These are phyloP conservation scores for Cryptomyrus ogoouensis DNA, from an alignment of 2,113 vertebrate genomes.

Conservation along the genomic window DNA sequence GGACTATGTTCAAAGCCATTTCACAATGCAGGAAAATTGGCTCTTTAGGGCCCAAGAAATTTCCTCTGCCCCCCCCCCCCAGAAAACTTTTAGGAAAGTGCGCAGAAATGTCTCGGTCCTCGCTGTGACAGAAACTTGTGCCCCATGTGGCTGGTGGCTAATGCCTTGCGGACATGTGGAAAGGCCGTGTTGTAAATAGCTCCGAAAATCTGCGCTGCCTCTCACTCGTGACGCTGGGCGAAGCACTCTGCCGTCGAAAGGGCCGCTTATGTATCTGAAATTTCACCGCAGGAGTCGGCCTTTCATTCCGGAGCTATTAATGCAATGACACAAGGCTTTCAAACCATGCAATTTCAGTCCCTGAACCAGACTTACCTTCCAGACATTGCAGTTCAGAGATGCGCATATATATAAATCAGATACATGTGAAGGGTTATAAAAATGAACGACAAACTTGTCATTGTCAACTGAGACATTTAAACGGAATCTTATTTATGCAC, in stretches of 20 bases:
- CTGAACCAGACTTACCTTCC: not conserved
- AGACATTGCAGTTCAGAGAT: conserved; percentile 18
- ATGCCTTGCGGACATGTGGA: conserved; percentile 36
- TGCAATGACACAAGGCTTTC: conserved; percentile 45
- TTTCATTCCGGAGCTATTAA: conserved; percentile 46
- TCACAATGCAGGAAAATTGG: conserved; percentile 3
- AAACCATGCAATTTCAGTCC: conserved; percentile 31
- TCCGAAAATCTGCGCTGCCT: conserved; percentile 39
- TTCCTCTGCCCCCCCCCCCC: conserved; percentile 6
- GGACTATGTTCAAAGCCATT: not conserved
- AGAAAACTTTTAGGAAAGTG: conserved; percentile 31
- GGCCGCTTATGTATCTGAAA: conserved; percentile 45
- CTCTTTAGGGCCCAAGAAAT: conserved; percentile 1
- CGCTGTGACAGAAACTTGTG: not conserved
- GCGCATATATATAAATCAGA: not conserved
- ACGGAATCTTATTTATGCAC: not conserved
- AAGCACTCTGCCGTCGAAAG: conserved; percentile 41
- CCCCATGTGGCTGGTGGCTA: conserved; percentile 41
- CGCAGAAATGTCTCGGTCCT: not conserved
- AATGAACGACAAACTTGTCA: not conserved
- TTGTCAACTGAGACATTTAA: not conserved
- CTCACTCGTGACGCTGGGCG: conserved; percentile 49
- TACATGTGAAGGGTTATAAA: not conserved
- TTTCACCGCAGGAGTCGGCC: conserved; percentile 36
- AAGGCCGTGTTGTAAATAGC: conserved; percentile 44